Conservation (phyloP, 2,888 invertebrate species). For the Phlogophora meticulosa region DNA sequence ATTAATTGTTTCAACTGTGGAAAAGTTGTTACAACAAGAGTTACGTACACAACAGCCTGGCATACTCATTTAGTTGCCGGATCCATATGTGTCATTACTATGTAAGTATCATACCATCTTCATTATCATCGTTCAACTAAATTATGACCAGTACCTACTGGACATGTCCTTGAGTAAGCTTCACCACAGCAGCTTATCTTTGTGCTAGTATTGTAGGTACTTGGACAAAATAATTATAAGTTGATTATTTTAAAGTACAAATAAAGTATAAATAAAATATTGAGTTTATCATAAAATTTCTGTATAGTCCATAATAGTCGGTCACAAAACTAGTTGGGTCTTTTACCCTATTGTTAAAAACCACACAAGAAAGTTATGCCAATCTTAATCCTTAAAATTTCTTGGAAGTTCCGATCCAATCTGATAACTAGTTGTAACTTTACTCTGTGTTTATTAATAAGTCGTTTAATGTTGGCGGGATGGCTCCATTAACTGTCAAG, state of each 20-base stretch:
- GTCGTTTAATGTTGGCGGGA: no score
- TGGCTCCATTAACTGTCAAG: no score
- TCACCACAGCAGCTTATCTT: background rate
- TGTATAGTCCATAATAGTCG: no score
- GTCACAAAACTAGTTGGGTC: no score
- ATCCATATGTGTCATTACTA: slow-evolving; percentile 86
- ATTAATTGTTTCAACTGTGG: slow-evolving; percentile 87
- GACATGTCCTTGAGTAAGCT: background rate
- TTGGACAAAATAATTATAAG: background rate
- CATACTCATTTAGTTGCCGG: slow-evolving; percentile 88
- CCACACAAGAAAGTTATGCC: no score
- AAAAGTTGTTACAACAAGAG: slow-evolving; percentile 87
- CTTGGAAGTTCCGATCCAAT: no score
- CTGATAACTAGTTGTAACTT: no score
- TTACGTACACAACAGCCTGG: slow-evolving; percentile 88
- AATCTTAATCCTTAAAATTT: no score
- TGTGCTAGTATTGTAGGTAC: background rate
- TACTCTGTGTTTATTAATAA: no score
- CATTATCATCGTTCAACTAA: background rate
- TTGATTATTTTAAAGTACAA: background rate
- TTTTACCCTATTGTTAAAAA: no score
- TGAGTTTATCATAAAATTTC: no score
- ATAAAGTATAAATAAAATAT: no score
- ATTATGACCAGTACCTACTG: background rate
- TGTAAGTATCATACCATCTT: slow-evolving; percentile 76